Percentiles rank a stretch among this genome's conserved stretches.
Conservation (phyloP, 2,113 vertebrate genomes). For the Stigmatopora nigra region DNA sequence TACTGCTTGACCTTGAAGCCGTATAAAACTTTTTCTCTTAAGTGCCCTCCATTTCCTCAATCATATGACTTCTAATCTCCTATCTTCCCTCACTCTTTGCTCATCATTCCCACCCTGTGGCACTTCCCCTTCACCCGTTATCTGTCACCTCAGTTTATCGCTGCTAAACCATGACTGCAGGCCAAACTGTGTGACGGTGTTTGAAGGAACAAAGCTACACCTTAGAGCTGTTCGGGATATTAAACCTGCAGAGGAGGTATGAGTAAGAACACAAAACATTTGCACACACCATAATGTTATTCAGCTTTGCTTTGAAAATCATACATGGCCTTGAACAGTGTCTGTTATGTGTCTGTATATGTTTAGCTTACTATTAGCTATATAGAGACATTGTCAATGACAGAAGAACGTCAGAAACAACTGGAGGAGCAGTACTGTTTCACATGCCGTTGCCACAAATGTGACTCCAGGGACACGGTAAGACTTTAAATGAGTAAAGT, state of each 20-base stretch:
- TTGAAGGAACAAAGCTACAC: conserved; percentile 79
- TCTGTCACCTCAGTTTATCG: conserved; percentile 75
- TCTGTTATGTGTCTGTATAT: conserved; percentile 6
- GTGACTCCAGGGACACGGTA: conserved; percentile 43
- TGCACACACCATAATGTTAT: conserved; percentile 3
- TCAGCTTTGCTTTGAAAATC: background rate
- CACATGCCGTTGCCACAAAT: conserved; percentile 51
- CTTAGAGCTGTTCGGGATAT: conserved; percentile 80
- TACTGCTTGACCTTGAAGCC: background rate
- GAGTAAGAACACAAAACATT: background rate
- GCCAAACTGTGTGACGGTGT: conserved; percentile 90
- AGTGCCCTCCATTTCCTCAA: background rate
- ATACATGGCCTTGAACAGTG: background rate
- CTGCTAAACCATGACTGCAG: conserved; percentile 93
- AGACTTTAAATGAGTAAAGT: conserved; percentile 1
- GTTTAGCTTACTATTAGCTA: conserved; percentile 59
- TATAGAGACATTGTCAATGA: conserved; percentile 45
- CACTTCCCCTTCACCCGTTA: background rate
- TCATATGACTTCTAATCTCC: background rate
- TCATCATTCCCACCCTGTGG: background rate
- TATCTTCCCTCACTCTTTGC: background rate
- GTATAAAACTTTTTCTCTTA: background rate
- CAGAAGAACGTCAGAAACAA: conserved; percentile 46
- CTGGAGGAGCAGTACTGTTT: conserved; percentile 61
- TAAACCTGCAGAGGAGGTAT: conserved; percentile 83